Percentiles rank a stretch among this genome's conserved stretches.
Conservation (phyloP, 2,113 vertebrate species). For the Hemiscyllium ocellatum region DNA sequence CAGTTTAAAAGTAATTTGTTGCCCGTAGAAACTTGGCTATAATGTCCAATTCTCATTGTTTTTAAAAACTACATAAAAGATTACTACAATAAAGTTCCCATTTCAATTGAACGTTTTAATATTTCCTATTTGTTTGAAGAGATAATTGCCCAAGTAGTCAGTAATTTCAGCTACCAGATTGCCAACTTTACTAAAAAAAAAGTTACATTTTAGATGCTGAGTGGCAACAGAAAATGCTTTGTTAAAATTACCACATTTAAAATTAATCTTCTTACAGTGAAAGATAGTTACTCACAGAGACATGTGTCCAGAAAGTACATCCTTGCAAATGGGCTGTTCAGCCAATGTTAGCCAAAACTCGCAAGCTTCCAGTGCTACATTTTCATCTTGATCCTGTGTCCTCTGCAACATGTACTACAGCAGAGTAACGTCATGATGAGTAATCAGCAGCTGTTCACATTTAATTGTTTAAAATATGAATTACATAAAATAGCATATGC, state of each 20-base stretch:
- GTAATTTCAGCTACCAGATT: neutral
- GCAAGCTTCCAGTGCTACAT: conserved; percentile 92
- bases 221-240: neutral
- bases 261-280: neutral
- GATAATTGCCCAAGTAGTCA: neutral
- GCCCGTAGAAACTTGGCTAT: neutral
- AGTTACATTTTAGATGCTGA: neutral
- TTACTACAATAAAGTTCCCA: neutral
- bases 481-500: neutral
- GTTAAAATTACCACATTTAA: neutral
- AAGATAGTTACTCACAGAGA: conserved; percentile 66
- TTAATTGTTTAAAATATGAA: neutral
- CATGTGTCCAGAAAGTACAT: conserved; percentile 84
- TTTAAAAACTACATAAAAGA: neutral
- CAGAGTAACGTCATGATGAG: neutral
- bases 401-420: conserved; percentile 89
- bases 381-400: conserved; percentile 94
- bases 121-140: neutral
- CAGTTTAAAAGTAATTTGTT: neutral
- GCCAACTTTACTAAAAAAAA: neutral
- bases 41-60: neutral
- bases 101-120: neutral
- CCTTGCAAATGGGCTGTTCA: conserved; percentile 93
- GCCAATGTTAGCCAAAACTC: conserved; percentile 96
- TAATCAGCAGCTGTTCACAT: neutral